Base-by-base conservation (phyloP, 2,888 invertebrate genomes). In the Lysandra coridon region DNA sequence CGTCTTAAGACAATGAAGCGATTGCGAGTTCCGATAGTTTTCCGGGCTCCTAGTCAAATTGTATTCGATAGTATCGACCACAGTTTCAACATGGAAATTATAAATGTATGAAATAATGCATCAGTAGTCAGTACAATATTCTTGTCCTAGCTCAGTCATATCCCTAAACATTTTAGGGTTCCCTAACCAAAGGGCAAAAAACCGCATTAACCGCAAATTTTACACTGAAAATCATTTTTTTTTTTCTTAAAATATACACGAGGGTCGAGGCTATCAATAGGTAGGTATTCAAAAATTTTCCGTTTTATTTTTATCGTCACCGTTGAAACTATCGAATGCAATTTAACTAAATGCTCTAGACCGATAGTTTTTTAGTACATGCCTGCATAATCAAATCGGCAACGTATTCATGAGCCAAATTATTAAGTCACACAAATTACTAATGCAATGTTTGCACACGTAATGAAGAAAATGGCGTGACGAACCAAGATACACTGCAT, bases 391-490 rank as follows among this genome's bases (percentile, higher is more conserved):
- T 75, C 10, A 75, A 49, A 30, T 53, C 30, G 33, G 23, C 75
- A 75, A 76, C 33, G 33, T 57, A 76, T 76, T 76, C 53, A 76
- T 76, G 33, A 33, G 76, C 37, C 49, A 30, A 75, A 75, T 49
- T 75, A 49, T 57, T 57, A 57, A 76, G 53, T 76, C 30, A 49
- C 23, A 74, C 49, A 74, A 73, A 44, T 74, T 74, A 44, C 49
- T 23, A 49, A 17, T 76, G 53, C 53, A 53, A 76, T 76, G 57
- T 76, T 76, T 76, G 53, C 76, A 33, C 76, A 53, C 49, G 33
- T 76, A 76, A 76, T 76, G 76, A 75, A 44, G 57, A 76, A 76
- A 76, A 49, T 49, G 53, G 33, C 33, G 76, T 76, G 76, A 76
- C 75, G 75, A 75, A 75, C 44, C 53, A 75, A 49, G 23, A 49